Conservation (phyloP, 92 coral and sea anemone genomes). For the Chrysogorgia sp. region DNA sequence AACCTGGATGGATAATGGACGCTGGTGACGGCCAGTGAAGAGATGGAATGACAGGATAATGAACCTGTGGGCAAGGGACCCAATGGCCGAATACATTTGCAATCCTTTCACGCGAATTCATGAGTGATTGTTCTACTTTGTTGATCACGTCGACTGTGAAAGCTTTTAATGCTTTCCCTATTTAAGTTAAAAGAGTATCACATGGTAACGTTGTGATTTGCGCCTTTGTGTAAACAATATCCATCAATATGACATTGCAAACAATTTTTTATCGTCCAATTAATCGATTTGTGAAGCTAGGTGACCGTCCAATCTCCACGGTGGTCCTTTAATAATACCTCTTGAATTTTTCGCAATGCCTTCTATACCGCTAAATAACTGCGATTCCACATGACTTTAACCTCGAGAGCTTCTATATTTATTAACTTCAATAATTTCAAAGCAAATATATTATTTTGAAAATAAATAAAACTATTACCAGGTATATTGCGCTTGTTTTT, state of each 20-base stretch:
- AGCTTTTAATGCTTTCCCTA: slow-evolving; percentile 22
- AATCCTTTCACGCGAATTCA: slow-evolving; percentile 1
- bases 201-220: neutral
- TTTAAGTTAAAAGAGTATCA: slow-evolving; percentile 2
- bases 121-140: neutral
- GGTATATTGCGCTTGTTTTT: too few species aligned
- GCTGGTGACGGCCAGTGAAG: neutral
- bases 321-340: too few species aligned
- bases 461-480: too few species aligned
- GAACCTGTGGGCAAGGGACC: neutral
- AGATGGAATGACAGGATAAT: neutral
- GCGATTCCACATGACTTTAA: too few species aligned
- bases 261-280: neutral
- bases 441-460: too few species aligned
- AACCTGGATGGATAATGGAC: neutral
- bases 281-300: slow-evolving; percentile 4
- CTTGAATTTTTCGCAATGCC: too few species aligned
- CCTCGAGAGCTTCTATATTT: neutral
- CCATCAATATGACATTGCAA: neutral
- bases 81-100: neutral
- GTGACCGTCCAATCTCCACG: slow-evolving; percentile 5
- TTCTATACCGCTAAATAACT: too few species aligned
- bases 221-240: slow-evolving; percentile 21
- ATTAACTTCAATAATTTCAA: too few species aligned
- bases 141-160: slow-evolving; percentile 19